Conservation (phyloP, 2,888 invertebrate genomes). For the Coelinius sp. region DNA sequence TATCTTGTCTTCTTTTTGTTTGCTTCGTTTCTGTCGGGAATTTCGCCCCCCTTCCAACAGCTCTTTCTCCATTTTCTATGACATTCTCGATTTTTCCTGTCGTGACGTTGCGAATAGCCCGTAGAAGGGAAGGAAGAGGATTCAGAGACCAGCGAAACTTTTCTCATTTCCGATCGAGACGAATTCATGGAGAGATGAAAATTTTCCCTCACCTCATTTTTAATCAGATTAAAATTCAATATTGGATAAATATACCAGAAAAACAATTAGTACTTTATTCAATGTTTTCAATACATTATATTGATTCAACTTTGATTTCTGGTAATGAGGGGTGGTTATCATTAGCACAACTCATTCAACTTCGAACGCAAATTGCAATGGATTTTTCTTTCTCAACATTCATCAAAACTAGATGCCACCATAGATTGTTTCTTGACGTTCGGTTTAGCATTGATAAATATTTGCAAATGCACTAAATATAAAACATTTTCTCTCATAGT, state of each 20-base stretch:
- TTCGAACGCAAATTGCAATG: neutral
- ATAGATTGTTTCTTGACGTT: neutral
- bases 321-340: neutral
- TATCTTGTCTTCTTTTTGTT: constrained; percentile 18
- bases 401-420: neutral
- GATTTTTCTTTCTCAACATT: neutral
- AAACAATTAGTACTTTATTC: too few relatives aligned
- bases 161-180: constrained; percentile 65
- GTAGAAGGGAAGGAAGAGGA: constrained; percentile 35
- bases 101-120: constrained; percentile 34
- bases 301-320: neutral
- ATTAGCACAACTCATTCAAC: constrained; percentile 3
- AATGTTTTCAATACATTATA: too few relatives aligned
- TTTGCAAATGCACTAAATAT: neutral
- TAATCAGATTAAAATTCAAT: too few relatives aligned
- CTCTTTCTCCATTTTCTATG: neutral
- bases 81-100: neutral
- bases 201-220: neutral
- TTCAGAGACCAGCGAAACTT: constrained; percentile 51
- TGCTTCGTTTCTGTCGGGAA: constrained; percentile 18
- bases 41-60: neutral
- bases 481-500: constrained; percentile 41
- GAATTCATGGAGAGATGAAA: constrained; percentile 46
- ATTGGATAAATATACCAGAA: too few relatives aligned
- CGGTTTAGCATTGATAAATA: constrained; percentile 9